Evolutionary conservation across 2,113 vertebrate genomes (phyloP), one percentile per base, ranked within the genome.

Genomic region (Salvelinus sp.): DNA sequence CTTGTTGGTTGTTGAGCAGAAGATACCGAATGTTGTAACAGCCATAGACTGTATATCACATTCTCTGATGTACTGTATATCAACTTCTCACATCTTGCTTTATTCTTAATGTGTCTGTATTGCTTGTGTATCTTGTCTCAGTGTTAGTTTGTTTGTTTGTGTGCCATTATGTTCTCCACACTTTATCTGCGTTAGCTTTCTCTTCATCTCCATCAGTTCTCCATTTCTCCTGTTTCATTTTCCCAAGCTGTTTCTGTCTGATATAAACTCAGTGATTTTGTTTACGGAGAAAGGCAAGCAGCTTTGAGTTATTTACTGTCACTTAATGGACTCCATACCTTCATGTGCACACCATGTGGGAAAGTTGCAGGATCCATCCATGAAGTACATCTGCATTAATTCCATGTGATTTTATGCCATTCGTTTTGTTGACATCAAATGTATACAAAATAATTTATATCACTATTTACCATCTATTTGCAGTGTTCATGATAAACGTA

Each of bases 231-330:
- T 57, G 30, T 16, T 57, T 82, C 79, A 79, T 73, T 72, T 65
- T 68, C 30, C 38, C 76, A 73, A 72, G 73, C 80, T 70, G 73
- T n/a, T 73, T 76, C 60, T 76, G 13, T 69, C 38, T 6, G 73
- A 75, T 76, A 76, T 75, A 84, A 81, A 84, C 76, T 76, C 76
- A 38, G 68, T 81, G 73, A 80, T 84, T 84, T 72, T 70, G 79
- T 76, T 84, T 70, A 70, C 16, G 73, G 28, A 18, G 73, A 50
- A 64, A 76, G 54, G 50, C 69, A 78, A 77, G 78, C 75, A 73
- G 78, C 76, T 69, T 69, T 27, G 65, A 68, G 48, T 47, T 33
- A 78, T 76, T 22, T 23, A 27, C 23, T 48, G 14, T 48, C n/a
- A 14, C 38, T 22, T 50, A 50, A 30, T 71, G 48, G 54, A 20